A percentile compares a stretch with the other conserved stretches of the same genome.
Conservation (phyloP, 2,888 invertebrate genomes). For the Gymnoscelis rufifasciata region DNA sequence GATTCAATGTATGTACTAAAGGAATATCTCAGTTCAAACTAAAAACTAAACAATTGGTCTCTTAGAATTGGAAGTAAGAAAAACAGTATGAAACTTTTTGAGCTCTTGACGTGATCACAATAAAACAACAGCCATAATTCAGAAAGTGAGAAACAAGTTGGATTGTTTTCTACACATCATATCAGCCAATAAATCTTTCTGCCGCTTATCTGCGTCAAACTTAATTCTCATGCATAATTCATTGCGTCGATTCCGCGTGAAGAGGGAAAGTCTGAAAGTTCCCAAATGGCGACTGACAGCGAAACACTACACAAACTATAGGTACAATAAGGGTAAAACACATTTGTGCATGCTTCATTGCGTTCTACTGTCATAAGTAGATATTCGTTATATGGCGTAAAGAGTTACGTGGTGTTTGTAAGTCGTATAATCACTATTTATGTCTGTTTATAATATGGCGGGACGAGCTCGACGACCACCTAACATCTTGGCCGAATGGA, state of each 20-base stretch:
- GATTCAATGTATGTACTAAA: too few relatives aligned
- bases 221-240: conserved; percentile 78
- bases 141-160: conserved; percentile 70
- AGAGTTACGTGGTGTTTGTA: too few relatives aligned
- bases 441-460: too few relatives aligned
- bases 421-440: too few relatives aligned
- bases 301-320: conserved; percentile 13
- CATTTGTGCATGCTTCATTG: not conserved
- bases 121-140: conserved; percentile 74
- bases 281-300: conserved; percentile 41
- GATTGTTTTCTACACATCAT: conserved; percentile 78
- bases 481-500: too few relatives aligned
- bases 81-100: conserved; percentile 39
- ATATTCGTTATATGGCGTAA: too few relatives aligned
- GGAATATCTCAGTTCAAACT: too few relatives aligned
- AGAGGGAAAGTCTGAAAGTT: conserved; percentile 66
- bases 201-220: conserved; percentile 76
- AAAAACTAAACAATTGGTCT: not conserved
- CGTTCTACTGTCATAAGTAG: too few relatives aligned
- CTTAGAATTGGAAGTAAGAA: conserved; percentile 23
- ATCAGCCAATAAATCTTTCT: conserved; percentile 75
- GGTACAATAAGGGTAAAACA: too few relatives aligned
- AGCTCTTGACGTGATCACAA: conserved; percentile 64
- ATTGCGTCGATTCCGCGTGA: conserved; percentile 64
- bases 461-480: too few relatives aligned